Base-by-base conservation (phyloP, 2,113 vertebrate genomes). In the Riparia riparia region DNA sequence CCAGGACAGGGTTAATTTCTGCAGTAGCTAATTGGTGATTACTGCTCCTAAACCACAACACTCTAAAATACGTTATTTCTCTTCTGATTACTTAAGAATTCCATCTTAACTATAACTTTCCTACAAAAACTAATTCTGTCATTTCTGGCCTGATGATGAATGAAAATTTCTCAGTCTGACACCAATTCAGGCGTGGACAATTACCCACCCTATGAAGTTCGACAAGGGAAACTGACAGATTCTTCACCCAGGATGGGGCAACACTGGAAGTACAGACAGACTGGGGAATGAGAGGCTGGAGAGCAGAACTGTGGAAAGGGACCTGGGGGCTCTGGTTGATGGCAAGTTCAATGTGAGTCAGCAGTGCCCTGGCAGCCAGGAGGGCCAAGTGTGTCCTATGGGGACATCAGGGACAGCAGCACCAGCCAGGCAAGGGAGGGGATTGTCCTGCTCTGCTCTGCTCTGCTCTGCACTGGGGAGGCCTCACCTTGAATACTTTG, bases 401-500 rank as follows among this genome's bases (percentile, higher is more conserved):
- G 13, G 10, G 6, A 4, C 25, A 58, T 9, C 25, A 58, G 44
- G 34, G 3, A 42, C 25, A 76, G 44, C 19, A 42, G 14, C 0
- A 0, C 20, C 71, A 66, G 25, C 31, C 0, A 1, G 37, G 0
- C 53, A 50, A 66, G 25, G 31, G 25, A 66, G 0, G 1, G 26
- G 32, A 77, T 5, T 44, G 53, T 37, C 37, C 63, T 0, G 0
- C 17, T 44, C 53, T 51, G 14, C 44, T 58, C 63, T 0, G 0
- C 17, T 44, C 53, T 51, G 14, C 44, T 58, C 53, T 44, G 2
- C 31, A 26, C 37, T 68, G 53, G 14, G 0, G 3, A 0, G 1
- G 63, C 44, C 26, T 51, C 63, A 26, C 14, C 34, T 66, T 7
- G 8, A 53, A 2, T 63, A 11, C 17, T 72, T 21, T 11, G 28